Conservation (phyloP, 2,113 vertebrate genomes). For the Cromileptes altivelis region DNA sequence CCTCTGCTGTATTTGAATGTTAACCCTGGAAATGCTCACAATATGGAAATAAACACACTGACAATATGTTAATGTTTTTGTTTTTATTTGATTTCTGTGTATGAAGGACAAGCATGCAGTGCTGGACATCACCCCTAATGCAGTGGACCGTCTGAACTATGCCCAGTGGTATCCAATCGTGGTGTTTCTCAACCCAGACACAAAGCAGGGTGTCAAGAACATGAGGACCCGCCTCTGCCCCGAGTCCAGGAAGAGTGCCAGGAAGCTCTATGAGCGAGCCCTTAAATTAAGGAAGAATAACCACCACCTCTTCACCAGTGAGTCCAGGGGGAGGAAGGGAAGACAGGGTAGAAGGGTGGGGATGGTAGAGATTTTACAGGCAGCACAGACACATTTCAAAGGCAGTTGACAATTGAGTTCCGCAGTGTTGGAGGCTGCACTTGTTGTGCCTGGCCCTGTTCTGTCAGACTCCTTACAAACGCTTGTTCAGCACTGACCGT, state of each 20-base stretch:
- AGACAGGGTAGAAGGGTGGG: not conserved
- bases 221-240: constrained; percentile 96
- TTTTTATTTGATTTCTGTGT: constrained; percentile 13
- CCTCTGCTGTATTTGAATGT: constrained; percentile 67
- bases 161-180: constrained; percentile 99
- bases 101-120: constrained; percentile 96
- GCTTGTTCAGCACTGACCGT: constrained; percentile 42
- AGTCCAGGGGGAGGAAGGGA: constrained; percentile 70
- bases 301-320: constrained; percentile 98
- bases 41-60: not conserved
- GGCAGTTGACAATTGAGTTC: constrained; percentile 34
- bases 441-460: constrained; percentile 44
- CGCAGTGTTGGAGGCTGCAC: constrained; percentile 4
- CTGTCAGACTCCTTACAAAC: constrained; percentile 42
- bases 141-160: constrained; percentile 98
- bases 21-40: not conserved
- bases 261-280: constrained; percentile 95
- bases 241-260: constrained; percentile 96
- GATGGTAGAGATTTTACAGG: constrained; percentile 12
- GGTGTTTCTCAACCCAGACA: constrained; percentile 97
- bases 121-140: constrained; percentile 98
- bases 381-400: constrained; percentile 28
- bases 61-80: not conserved
- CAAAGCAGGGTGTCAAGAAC: constrained; percentile 96
- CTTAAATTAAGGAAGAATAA: constrained; percentile 98